These are phyloP conservation scores for Hippoglossus stenolepis DNA, from an alignment of 2,113 vertebrate genomes.

Conservation along the genomic window DNA sequence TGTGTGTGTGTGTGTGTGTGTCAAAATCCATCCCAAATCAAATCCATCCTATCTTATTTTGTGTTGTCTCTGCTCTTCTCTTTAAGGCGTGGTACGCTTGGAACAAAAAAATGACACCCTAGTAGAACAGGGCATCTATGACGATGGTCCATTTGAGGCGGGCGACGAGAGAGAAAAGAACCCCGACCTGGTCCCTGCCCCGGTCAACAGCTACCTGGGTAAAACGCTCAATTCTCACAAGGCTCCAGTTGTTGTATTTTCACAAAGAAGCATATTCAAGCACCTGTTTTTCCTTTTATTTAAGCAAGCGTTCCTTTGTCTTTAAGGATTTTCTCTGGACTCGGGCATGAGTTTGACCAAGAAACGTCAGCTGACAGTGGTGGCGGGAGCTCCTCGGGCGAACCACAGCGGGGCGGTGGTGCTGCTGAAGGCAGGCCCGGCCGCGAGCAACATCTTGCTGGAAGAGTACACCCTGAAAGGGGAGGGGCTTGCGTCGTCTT, in stretches of 20 bases:
- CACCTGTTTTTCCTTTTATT: neutral
- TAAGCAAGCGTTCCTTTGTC: neutral
- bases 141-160: conserved; percentile 93
- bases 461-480: conserved; percentile 89
- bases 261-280: neutral
- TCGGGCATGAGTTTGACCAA: conserved; percentile 87
- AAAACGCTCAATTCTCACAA: conserved; percentile 58
- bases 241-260: neutral
- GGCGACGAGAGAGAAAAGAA: conserved; percentile 86
- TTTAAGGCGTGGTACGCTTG: conserved; percentile 91
- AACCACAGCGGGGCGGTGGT: conserved; percentile 94
- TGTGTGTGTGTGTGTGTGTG: neutral
- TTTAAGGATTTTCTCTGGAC: conserved; percentile 94
- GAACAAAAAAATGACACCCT: conserved; percentile 92
- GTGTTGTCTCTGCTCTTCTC: neutral
- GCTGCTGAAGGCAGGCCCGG: conserved; percentile 83
- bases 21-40: neutral
- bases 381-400: conserved; percentile 95
- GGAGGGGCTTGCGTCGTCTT: conserved; percentile 94
- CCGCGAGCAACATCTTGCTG: conserved; percentile 65
- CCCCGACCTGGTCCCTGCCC: conserved; percentile 87
- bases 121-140: conserved; percentile 84
- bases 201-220: conserved; percentile 97
- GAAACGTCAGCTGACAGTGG: conserved; percentile 89
- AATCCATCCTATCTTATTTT: neutral